Evolutionary conservation across 2,888 invertebrate species (phyloP).

Genomic region (Esperia sulphurella): DNA sequence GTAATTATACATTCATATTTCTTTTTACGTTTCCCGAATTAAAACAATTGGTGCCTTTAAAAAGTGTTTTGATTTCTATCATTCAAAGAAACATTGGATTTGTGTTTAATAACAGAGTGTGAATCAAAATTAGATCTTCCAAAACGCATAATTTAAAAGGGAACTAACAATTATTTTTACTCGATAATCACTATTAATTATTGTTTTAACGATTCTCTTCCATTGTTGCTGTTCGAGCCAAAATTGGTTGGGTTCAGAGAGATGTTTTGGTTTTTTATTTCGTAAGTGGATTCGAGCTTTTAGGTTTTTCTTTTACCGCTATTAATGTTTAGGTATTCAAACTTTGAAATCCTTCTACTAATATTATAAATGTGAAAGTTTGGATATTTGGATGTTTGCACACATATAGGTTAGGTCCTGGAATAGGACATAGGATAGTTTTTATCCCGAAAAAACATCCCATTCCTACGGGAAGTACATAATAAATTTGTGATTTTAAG

Average conservation of each 20-base stretch:
- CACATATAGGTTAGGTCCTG: too few relatives aligned
- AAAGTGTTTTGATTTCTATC: constrained; percentile 57
- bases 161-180: constrained; percentile 61
- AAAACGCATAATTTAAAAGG: constrained; percentile 46
- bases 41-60: constrained; percentile 58
- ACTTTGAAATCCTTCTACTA: too few relatives aligned
- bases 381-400: too few relatives aligned
- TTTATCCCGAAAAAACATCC: too few relatives aligned
- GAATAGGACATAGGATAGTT: too few relatives aligned
- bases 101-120: constrained; percentile 54
- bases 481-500: too few relatives aligned
- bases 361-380: too few relatives aligned
- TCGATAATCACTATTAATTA: constrained; percentile 63
- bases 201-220: constrained; percentile 43
- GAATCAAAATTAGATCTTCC: constrained; percentile 53
- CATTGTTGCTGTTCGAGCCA: constrained; percentile 18
- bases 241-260: constrained; percentile 13
- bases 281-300: not conserved
- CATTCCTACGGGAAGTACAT: too few relatives aligned
- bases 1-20: constrained; percentile 69
- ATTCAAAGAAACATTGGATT: constrained; percentile 33
- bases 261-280: constrained; percentile 12
- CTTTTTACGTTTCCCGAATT: constrained; percentile 59
- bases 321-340: not conserved
- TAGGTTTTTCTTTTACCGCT: not conserved